Conservation (phyloP, 2,113 vertebrate genomes). For the Synodontis membranacea region DNA sequence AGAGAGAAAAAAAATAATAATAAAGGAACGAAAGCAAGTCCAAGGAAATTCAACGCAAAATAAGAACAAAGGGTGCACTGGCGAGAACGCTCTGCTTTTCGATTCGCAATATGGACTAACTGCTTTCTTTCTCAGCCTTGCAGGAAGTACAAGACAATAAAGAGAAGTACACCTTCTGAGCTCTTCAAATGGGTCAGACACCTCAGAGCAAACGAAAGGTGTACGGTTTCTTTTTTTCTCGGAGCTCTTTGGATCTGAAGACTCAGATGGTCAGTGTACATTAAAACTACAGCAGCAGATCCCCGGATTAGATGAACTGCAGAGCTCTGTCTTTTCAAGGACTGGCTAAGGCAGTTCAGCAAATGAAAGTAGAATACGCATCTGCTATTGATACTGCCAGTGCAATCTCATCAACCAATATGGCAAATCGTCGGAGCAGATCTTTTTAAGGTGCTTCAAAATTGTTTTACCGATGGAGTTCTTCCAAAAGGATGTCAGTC, state of each 20-base stretch:
- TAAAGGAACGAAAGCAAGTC: slow-evolving; percentile 8
- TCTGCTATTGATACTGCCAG: neutral
- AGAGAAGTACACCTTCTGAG: neutral
- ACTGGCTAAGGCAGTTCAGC: neutral
- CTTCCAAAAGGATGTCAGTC: neutral
- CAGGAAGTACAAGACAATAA: neutral
- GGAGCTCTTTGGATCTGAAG: neutral
- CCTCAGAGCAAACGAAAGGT: neutral
- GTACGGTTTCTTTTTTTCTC: neutral
- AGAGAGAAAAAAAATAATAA: too few relatives aligned
- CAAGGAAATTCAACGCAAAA: slow-evolving; percentile 1
- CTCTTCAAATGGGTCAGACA: slow-evolving; percentile 1
- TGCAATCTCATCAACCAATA: neutral
- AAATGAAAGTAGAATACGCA: neutral
- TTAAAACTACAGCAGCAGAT: neutral
- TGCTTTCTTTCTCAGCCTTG: neutral
- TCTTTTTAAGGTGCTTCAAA: neutral
- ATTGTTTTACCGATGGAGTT: too few relatives aligned
- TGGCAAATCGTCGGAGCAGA: neutral
- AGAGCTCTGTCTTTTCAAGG: neutral
- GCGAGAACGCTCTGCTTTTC: neutral
- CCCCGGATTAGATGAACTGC: neutral
- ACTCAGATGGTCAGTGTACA: neutral
- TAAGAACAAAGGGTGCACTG: neutral
- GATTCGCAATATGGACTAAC: neutral